Evolutionary conservation across 2,113 vertebrate genomes (phyloP), one percentile per base, ranked within the genome.

Genomic region (Chrysochloris asiatica): DNA sequence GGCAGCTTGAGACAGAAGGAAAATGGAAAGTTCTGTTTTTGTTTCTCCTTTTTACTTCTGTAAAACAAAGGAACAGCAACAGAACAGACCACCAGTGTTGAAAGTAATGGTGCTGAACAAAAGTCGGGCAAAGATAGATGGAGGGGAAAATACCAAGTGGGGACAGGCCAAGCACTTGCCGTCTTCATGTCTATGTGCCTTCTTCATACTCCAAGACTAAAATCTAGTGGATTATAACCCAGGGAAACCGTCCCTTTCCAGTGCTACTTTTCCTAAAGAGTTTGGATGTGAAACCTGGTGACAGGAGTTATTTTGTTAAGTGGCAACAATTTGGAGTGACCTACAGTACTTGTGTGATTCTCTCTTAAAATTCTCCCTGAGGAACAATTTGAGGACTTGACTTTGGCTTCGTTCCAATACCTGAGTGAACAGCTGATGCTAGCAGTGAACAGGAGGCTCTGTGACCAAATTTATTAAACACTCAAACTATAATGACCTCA

Each of bases 101-200:
- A 90, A 90, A 91, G 89, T 79, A 83, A 65, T 33, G 47, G 50
- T 61, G 19, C 14, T 48, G 9, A 75, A 83, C 26, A 86, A 54
- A 89, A 43, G 10, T 77, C 67, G 14, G 81, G 1, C 6, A 13
- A 81, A 52, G 8, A 72, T 85, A 28, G 52, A 65, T 8, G 16
- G 36, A 78, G 36, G 78, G 78, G 77, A 89, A 93, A 95, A 79
- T 90, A 88, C 24, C 24, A 86, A 14, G 45, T 26, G 6, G 16
- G 78, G 1, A 8, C 14, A 67, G 79, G 89, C 26, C 38, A 89
- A 48, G 28, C 26, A 90, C 17, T 87, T 80, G 50, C 2, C 5
- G n/a, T 78, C 14, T 86, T 89, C 41, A 52, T 54, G 79, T 83
- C 63, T 91, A 41, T 84, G 4, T 89, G 61, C 8, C n/a, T n/a